Evolutionary conservation across 2,888 invertebrate genomes (phyloP).

Genomic region (Malthinus seriepunctatus): DNA sequence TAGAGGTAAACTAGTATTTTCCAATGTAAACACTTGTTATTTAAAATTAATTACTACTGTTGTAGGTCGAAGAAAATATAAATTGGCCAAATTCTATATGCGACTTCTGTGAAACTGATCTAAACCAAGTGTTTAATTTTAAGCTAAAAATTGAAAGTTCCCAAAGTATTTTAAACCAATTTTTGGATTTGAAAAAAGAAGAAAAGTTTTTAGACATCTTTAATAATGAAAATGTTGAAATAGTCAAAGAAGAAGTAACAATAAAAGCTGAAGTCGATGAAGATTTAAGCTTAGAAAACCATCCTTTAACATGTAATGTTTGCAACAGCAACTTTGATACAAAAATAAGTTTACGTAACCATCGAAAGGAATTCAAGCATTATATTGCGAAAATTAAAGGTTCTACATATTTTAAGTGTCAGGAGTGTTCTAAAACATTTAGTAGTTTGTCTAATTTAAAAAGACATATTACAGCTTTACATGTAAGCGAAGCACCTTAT

Average conservation of each 20-base stretch:
- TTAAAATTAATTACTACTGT: not conserved
- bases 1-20: no score
- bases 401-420: conserved; percentile 3
- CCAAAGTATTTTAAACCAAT: conserved; percentile 1
- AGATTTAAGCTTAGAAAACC: not conserved
- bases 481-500: conserved; percentile 19
- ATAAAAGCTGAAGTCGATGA: not conserved
- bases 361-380: conserved; percentile 2
- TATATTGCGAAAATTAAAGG: conserved; percentile 10
- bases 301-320: not conserved
- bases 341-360: not conserved
- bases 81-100: conserved; percentile 6
- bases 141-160: conserved; percentile 13
- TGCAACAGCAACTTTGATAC: conserved; percentile 2
- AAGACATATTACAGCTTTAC: conserved; percentile 16
- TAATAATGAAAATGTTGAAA: no score
- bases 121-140: conserved; percentile 5
- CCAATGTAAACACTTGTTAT: no score
- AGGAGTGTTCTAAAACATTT: conserved; percentile 5
- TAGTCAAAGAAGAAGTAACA: not conserved
- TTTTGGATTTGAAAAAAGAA: not conserved
- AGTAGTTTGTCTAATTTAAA: conserved; percentile 13
- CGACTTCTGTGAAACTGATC: not conserved
- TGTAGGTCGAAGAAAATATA: conserved; percentile 12
- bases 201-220: not conserved